Evolutionary conservation across 2,113 vertebrate genomes (phyloP).

Genomic region (Hemichromis elongatus): DNA sequence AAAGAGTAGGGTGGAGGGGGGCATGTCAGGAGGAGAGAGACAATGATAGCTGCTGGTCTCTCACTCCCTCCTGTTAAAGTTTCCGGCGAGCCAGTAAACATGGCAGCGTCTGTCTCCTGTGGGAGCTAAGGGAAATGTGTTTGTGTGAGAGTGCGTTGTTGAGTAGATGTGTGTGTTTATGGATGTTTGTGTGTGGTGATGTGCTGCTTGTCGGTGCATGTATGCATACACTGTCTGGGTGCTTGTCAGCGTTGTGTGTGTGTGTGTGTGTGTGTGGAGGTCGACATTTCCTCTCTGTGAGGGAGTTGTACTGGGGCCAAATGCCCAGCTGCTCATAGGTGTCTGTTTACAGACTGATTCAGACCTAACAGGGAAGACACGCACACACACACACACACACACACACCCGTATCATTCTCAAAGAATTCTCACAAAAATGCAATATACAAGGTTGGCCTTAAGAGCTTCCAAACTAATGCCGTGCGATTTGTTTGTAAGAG

Average conservation of each 20-base stretch:
- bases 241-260: conserved; percentile 7
- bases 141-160: conserved; percentile 52
- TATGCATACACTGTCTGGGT: conserved; percentile 14
- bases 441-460: neutral
- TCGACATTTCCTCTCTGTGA: conserved; percentile 75
- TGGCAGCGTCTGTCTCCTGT: conserved; percentile 80
- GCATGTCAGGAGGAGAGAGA: neutral
- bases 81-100: conserved; percentile 92
- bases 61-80: conserved; percentile 76
- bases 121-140: conserved; percentile 51
- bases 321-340: conserved; percentile 86
- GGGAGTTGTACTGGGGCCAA: conserved; percentile 76
- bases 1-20: conserved; percentile 3
- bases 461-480: neutral
- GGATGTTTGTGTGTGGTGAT: conserved; percentile 53
- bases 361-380: conserved; percentile 25
- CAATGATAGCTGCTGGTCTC: conserved; percentile 61
- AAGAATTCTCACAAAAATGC: conserved; percentile 11
- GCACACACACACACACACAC: neutral
- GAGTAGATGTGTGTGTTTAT: conserved; percentile 45
- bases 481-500: conserved; percentile 26
- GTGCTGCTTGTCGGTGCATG: conserved; percentile 39
- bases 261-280: conserved; percentile 61
- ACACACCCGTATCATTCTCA: neutral
- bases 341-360: conserved; percentile 61